A percentile compares a stretch with the other conserved stretches of the same genome.
Conservation (phyloP, 1,140 invertebrate genomes). For the Leptopilina boulardi region DNA sequence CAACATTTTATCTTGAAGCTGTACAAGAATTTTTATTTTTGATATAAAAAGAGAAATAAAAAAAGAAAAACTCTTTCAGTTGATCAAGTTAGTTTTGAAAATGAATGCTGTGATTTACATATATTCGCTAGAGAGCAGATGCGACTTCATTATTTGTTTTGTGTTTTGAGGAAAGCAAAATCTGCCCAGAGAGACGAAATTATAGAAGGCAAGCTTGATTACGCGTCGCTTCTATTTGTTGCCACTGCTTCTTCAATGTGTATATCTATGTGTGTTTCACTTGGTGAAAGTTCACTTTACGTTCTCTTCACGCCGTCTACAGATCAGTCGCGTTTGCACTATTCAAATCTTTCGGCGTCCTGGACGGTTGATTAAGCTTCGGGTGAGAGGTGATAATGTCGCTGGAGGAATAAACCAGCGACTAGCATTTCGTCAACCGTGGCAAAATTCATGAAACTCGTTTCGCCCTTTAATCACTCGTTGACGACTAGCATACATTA, state of each 20-base stretch:
- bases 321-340: conserved; percentile 23
- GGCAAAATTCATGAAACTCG: conserved; percentile 22
- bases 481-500: conserved; percentile 30
- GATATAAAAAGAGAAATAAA: neutral
- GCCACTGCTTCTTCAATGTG: neutral
- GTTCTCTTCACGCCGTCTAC: conserved; percentile 32
- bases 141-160: conserved; percentile 29
- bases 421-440: conserved; percentile 39
- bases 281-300: conserved; percentile 32
- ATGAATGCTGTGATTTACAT: neutral
- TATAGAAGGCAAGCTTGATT: conserved; percentile 21
- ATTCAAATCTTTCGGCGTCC: conserved; percentile 42
- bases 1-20: neutral
- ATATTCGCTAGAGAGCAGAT: neutral
- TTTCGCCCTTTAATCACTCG: conserved; percentile 47
- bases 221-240: conserved; percentile 15
- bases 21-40: neutral
- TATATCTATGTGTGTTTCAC: conserved; percentile 8
- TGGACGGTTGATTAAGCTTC: conserved; percentile 54
- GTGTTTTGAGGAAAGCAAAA: neutral
- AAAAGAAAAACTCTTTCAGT: neutral
- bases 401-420: conserved; percentile 45
- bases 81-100: neutral
- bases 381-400: conserved; percentile 48
- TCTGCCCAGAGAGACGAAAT: neutral